phyloP scores from a whole-genome alignment of 2,797 vertebrate species.

The Aldrovandia affinis region DNA sequence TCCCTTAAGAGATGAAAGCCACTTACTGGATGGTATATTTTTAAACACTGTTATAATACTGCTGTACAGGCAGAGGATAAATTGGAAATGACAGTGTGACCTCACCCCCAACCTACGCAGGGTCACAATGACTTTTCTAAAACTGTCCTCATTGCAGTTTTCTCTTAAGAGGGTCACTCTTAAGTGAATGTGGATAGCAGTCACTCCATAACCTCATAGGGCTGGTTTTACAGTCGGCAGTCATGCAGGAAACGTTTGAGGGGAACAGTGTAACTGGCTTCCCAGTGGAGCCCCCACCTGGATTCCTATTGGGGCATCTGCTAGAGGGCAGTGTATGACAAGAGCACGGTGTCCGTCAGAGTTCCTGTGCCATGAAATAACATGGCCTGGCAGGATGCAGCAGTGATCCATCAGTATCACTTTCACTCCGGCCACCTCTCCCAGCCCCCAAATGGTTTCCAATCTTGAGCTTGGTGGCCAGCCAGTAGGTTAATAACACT shows the following conservation, averaged over 20 bases:
- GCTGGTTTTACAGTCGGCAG: slow-evolving; percentile 43
- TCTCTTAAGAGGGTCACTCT: neutral
- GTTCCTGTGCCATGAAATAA: neutral
- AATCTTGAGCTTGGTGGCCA: slow-evolving; percentile 39
- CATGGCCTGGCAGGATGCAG: neutral
- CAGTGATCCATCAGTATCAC: slow-evolving; percentile 24
- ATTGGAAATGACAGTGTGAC: neutral
- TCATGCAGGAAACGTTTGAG: slow-evolving; percentile 44
- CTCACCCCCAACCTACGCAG: neutral
- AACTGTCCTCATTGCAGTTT: neutral
- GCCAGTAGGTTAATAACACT: slow-evolving; percentile 30
- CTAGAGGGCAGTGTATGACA: slow-evolving; percentile 37
- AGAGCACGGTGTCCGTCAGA: slow-evolving; percentile 40
- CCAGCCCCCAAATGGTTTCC: slow-evolving; percentile 30
- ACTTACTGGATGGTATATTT: neutral
- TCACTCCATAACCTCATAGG: slow-evolving; percentile 30
- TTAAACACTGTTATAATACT: neutral
- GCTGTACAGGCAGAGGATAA: neutral
- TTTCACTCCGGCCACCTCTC: neutral
- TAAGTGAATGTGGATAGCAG: neutral
- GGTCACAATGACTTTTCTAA: neutral
- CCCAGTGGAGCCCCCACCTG: neutral
- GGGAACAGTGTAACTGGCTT: slow-evolving; percentile 26
- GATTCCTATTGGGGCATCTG: slow-evolving; percentile 30
- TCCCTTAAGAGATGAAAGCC: neutral